A percentile compares a stretch with the other conserved stretches of the same genome.
These are phyloP conservation scores for Hyperopisus bebe DNA, from an alignment of 2,113 vertebrate species.

Conservation along the genomic window DNA sequence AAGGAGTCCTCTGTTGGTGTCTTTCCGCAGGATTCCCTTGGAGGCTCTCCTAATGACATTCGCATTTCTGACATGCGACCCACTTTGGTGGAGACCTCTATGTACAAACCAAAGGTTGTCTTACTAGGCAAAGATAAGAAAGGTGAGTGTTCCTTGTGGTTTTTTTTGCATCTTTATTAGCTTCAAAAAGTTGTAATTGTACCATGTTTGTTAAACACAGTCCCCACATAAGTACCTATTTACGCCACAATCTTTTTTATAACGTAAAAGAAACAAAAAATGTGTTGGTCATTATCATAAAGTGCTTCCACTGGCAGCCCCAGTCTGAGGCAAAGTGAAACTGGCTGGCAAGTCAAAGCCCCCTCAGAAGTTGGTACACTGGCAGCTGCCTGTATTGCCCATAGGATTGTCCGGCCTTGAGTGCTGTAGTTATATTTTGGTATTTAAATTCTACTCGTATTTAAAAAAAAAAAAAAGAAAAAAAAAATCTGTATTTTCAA, in stretches of 20 bases:
- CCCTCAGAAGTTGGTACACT: not conserved
- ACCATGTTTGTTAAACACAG: not conserved
- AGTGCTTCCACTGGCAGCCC: not conserved
- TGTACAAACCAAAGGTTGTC: slow-evolving; percentile 97
- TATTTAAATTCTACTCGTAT: not conserved
- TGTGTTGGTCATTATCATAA: not conserved
- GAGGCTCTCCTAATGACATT: slow-evolving; percentile 91
- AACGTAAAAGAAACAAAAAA: not conserved
- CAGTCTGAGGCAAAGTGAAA: not conserved
- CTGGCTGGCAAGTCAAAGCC: not conserved
- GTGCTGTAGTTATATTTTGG: not conserved
- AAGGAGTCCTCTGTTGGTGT: not conserved
- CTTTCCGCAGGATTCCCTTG: slow-evolving; percentile 82
- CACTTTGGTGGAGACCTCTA: slow-evolving; percentile 87
- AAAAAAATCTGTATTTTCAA: not conserved
- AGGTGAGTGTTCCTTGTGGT: slow-evolving; percentile 63
- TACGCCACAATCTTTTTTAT: not conserved
- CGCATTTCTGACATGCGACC: slow-evolving; percentile 96
- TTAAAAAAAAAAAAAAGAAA: not conserved
- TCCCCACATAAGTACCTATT: not conserved
- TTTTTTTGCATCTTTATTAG: not conserved
- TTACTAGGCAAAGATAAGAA: slow-evolving; percentile 97
- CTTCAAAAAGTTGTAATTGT: not conserved
- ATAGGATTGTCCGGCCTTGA: not conserved
- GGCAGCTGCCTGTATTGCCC: not conserved